Evolutionary conservation across 2,888 invertebrate genomes (phyloP), one percentile per base, ranked within the genome.

Genomic region (Resseliella maxima): DNA sequence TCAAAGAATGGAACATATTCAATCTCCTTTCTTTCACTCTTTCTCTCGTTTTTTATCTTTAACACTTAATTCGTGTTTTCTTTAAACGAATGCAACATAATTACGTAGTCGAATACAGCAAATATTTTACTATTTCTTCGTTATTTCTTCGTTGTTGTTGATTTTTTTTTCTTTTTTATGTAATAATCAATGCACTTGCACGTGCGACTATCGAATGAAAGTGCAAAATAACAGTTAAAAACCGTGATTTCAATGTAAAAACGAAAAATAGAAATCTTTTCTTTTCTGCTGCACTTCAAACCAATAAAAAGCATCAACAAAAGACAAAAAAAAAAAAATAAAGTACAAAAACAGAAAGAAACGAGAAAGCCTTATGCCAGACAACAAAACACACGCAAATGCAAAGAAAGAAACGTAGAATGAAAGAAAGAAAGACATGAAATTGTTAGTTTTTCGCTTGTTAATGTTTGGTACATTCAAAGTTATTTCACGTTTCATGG

Each of bases 111-210:
- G 72, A 72, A 72, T 35, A 72, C 72, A 35, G n/a, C n/a, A 72
- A 31, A 31, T 72, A 72, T 72, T 72, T 31, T 35, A n/a, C n/a
- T n/a, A n/a, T n/a, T n/a, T n/a, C n/a, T n/a, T n/a, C n/a, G n/a
- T n/a, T n/a, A n/a, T n/a, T n/a, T n/a, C n/a, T n/a, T n/a, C n/a
- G n/a, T n/a, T n/a, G n/a, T n/a, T n/a, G n/a, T n/a, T n/a, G n/a
- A n/a, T 6, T 50, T 18, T 8, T 18, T 50, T 50, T 18, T 72
- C 6, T 31, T 72, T 12, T 15, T 72, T 72, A 72, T 18, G 35
- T 59, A 72, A 72, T 72, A 72, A 72, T 72, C 72, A 59, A 59
- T 59, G 59, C 59, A 72, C 72, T 72, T 72, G 72, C 72, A 72
- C 72, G 72, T 72, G 72, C 72, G 72, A 72, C 31, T 72, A 72